A percentile compares a stretch with the other conserved stretches of the same genome.
phyloP scores from a whole-genome alignment of 1,140 invertebrate genomes.

The Drosophila aff. region DNA sequence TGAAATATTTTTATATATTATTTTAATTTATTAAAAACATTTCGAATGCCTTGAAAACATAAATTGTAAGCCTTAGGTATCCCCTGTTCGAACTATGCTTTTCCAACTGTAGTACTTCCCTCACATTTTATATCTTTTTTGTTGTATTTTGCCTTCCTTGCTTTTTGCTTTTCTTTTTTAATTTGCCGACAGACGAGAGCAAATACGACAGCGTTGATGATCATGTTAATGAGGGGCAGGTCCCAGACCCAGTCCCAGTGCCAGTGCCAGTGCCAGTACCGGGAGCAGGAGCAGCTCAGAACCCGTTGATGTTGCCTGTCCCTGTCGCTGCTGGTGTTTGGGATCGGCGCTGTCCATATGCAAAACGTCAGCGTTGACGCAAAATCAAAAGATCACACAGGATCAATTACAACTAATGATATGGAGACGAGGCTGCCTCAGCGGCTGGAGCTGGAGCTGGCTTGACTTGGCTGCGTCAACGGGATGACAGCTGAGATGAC shows the following conservation, averaged over 20 bases:
- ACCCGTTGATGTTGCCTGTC: conserved; percentile 27
- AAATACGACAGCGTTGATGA: conserved; percentile 83
- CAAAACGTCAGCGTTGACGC: conserved; percentile 77
- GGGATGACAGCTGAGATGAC: conserved; percentile 46
- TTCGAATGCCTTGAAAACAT: background rate
- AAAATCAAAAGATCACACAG: conserved; percentile 83
- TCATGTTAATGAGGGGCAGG: conserved; percentile 81
- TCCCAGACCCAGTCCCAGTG: conserved; percentile 19
- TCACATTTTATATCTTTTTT: conserved; percentile 18
- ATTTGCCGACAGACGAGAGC: conserved; percentile 73
- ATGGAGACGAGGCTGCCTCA: conserved; percentile 55
- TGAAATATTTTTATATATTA: too few species aligned
- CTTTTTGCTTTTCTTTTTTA: conserved; percentile 36
- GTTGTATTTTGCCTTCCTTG: conserved; percentile 8
- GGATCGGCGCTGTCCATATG: conserved; percentile 41
- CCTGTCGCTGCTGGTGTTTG: conserved; percentile 66
- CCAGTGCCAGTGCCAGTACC: conserved; percentile 7
- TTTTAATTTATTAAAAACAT: background rate
- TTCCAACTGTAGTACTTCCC: background rate
- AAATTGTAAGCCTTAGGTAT: conserved; percentile 3
- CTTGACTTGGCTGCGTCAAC: conserved; percentile 64
- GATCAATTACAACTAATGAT: conserved; percentile 84
- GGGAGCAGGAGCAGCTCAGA: conserved; percentile 1
- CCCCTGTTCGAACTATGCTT: conserved; percentile 9
- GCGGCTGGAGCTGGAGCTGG: background rate